These are phyloP conservation scores for Gymnopithys bicolor DNA, from an alignment of 2,797 vertebrate genomes.

Conservation along the genomic window DNA sequence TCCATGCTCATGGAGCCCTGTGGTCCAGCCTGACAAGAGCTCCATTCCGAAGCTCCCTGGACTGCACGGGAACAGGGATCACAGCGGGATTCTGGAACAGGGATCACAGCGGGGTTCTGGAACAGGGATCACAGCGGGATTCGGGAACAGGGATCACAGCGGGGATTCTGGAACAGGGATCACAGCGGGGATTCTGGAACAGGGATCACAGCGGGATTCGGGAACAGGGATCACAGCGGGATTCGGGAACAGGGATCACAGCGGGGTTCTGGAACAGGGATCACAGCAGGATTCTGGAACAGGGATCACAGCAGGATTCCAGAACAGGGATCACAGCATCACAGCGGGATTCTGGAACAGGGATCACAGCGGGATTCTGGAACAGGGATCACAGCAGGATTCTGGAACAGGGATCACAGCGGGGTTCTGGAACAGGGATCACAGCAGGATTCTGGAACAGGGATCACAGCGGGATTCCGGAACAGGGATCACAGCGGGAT, in stretches of 20 bases:
- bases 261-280: background rate
- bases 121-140: too few species aligned
- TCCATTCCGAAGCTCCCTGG: accelerated
- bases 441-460: too few species aligned
- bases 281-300: background rate
- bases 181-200: too few species aligned
- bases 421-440: background rate
- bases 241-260: background rate
- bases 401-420: too few species aligned
- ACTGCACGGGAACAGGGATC: accelerated
- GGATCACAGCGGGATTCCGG: background rate
- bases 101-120: too few species aligned
- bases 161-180: too few species aligned
- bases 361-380: too few species aligned
- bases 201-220: too few species aligned
- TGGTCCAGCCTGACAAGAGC: background rate
- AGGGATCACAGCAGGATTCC: background rate
- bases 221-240: too few species aligned
- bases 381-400: too few species aligned
- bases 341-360: background rate
- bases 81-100: background rate
- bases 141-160: too few species aligned
- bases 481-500: background rate
- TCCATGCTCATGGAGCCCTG: background rate
- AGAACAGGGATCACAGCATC: background rate